Evolutionary conservation across 1,140 invertebrate species (phyloP), one percentile per base, ranked within the genome.

Genomic region (roundworm (Caenorhabditis elegans)): DNA sequence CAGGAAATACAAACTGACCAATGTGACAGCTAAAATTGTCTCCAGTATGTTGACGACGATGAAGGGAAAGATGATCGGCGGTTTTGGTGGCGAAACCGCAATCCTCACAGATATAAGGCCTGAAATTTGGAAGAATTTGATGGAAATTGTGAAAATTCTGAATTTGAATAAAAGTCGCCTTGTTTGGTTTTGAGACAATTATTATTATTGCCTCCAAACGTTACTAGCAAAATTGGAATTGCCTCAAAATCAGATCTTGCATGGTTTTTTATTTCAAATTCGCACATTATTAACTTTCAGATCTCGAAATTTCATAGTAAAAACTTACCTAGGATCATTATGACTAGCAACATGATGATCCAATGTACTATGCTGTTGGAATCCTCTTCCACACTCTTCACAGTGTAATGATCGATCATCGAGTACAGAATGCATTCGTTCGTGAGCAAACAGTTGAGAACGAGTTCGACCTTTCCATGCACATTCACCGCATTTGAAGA

Each of bases 11-110:
- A 82, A 78, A 78, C 51, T 34, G 19, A 77, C 91, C 90, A 87
- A 92, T 92, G 46, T 92, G 91, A 89, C 93, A 93, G 60, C 88
- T 90, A 85, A 92, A 92, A 5, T 92, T 90, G 82, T 93, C 91
- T 46, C 92, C 93, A 91, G 92, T 91, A 88, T 93, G 93, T 82
- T 93, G 92, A 53, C 93, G 89, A 85, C 92, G 92, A 88, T 93
- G 93, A 22, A 92, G 91, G 48, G 92, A 92, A 80, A 93, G 91
- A 89, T 93, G 93, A 84, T 92, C 93, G 76, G 93, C 91, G 87
- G 92, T 93, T 87, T 93, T 93, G 24, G 93, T 93, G 79, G 92
- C 90, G 87, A 93, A 93, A 19, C 92, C 92, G 90, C 93, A 93
- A 11, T 91, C 90, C 81, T 93, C 93, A 89, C 93, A 93, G 17